Conservation (phyloP, 2,888 invertebrate genomes). For the Pyrgus malvae region DNA sequence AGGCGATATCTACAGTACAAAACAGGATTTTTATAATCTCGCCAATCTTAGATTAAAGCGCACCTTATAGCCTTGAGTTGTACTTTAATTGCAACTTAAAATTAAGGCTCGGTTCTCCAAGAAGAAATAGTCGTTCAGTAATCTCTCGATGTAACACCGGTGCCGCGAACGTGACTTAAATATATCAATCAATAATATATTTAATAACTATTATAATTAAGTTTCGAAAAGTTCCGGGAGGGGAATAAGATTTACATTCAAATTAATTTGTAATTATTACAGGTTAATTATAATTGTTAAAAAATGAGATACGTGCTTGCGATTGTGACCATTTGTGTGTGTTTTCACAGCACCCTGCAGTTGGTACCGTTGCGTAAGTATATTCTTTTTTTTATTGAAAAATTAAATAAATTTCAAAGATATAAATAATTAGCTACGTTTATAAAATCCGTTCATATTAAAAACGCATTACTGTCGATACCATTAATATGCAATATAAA, state of each 20-base stretch:
- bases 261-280: too few relatives aligned
- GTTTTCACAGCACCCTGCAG: conserved; percentile 59
- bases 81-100: conserved; percentile 63
- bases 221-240: too few relatives aligned
- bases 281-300: conserved; percentile 21
- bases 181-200: not conserved
- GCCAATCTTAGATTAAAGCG: conserved; percentile 30
- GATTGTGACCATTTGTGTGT: conserved; percentile 44
- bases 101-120: conserved; percentile 41
- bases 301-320: conserved; percentile 36
- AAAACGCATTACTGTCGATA: too few relatives aligned
- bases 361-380: conserved; percentile 70
- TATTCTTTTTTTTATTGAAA: not conserved
- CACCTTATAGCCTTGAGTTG: conserved; percentile 63
- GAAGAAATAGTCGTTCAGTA: conserved; percentile 34
- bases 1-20: too few relatives aligned
- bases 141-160: conserved; percentile 13
- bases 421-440: too few relatives aligned
- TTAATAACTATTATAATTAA: not conserved
- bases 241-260: too few relatives aligned
- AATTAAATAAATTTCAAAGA: not conserved
- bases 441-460: too few relatives aligned
- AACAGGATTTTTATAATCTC: too few relatives aligned
- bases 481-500: too few relatives aligned
- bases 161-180: conserved; percentile 8